These are phyloP conservation scores for Micoletzkya japonica DNA, from an alignment of 2,888 invertebrate species.

Conservation along the genomic window DNA sequence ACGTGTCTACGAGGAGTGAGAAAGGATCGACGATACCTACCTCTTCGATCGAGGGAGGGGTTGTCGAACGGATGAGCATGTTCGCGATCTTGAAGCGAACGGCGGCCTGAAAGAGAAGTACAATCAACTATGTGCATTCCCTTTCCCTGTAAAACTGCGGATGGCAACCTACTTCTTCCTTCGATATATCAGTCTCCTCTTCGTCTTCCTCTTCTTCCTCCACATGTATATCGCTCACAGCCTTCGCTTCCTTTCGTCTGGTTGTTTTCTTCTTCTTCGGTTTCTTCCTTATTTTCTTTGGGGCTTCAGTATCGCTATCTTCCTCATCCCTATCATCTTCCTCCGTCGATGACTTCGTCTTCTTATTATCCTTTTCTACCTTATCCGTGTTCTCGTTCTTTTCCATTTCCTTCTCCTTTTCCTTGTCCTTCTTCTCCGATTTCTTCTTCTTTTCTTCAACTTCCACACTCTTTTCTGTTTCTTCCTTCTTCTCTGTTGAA, in stretches of 20 bases:
- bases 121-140: not conserved
- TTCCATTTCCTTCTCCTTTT: not conserved
- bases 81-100: slow-evolving; percentile 6
- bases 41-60: too few species aligned
- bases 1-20: too few species aligned
- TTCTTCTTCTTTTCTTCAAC: not conserved
- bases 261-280: not conserved
- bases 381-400: too few species aligned
- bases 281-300: not conserved
- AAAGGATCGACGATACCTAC: too few species aligned
- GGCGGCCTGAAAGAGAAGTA: slow-evolving; percentile 4
- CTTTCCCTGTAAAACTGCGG: too few species aligned
- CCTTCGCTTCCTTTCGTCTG: not conserved
- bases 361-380: not conserved
- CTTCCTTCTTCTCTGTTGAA: slow-evolving; percentile 18
- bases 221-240: not conserved
- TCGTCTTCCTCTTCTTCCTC: slow-evolving; percentile 6
- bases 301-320: not conserved
- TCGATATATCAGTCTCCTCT: not conserved
- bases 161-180: slow-evolving; percentile 1
- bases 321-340: not conserved
- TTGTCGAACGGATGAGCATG: too few species aligned
- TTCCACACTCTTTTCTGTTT: not conserved
- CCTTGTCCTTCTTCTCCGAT: not conserved
- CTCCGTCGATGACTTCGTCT: too few species aligned